Conservation (phyloP, 2,113 vertebrate genomes). For the Electrona antarctica region DNA sequence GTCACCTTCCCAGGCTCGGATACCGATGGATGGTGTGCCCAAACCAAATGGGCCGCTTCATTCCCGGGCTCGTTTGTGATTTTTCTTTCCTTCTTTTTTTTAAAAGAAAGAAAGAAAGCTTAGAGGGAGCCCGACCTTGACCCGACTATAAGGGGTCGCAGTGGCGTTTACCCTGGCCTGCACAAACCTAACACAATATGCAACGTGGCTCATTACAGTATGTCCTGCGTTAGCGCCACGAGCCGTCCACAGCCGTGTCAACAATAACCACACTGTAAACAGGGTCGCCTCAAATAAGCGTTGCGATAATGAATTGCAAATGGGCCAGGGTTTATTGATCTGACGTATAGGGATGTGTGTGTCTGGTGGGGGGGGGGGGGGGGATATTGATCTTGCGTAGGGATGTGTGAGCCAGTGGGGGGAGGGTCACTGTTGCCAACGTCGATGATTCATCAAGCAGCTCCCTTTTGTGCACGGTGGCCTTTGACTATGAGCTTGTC, state of each 20-base stretch:
- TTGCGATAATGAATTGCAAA: constrained; percentile 87
- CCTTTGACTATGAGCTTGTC: constrained; percentile 84
- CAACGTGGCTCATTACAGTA: background rate
- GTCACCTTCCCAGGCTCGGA: constrained; percentile 59
- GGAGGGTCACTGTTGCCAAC: constrained; percentile 51
- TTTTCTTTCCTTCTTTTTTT: too few species aligned
- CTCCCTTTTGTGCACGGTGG: constrained; percentile 77
- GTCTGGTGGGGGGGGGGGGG: constrained; percentile 1
- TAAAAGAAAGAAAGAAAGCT: background rate
- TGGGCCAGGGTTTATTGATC: constrained; percentile 81
- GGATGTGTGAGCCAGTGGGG: constrained; percentile 26
- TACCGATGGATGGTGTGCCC: constrained; percentile 1
- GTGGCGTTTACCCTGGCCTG: constrained; percentile 35
- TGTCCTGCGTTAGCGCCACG: background rate
- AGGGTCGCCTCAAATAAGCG: constrained; percentile 80
- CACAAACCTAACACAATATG: constrained; percentile 27
- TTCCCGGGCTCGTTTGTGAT: background rate
- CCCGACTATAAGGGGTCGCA: constrained; percentile 26
- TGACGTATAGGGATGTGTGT: constrained; percentile 55
- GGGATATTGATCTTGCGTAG: background rate
- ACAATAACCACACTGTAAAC: constrained; percentile 79
- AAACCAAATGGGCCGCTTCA: background rate
- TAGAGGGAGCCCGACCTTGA: constrained; percentile 57
- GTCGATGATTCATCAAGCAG: constrained; percentile 81
- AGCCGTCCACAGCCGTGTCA: constrained; percentile 23